Base-by-base conservation (phyloP, 2,888 invertebrate genomes). In the Cenopis cana region DNA sequence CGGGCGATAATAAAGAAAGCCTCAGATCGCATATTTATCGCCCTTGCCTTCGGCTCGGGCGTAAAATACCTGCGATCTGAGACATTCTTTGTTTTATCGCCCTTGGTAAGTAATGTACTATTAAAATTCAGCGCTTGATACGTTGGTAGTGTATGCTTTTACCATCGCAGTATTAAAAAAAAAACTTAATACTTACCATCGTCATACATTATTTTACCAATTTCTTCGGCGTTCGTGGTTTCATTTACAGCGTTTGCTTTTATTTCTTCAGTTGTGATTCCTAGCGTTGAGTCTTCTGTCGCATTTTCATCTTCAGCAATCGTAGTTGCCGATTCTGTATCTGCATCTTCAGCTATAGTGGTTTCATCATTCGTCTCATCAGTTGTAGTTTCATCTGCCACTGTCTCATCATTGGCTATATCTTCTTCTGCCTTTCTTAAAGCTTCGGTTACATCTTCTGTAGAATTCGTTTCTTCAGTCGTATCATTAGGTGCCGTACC, bases 261-360 rank as follows among this genome's bases (percentile, higher is more conserved):
- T 2, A n/a, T 24, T 55, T 8, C 18, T 9, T 24, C 54, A 20
- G 24, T 54, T 54, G 33, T 24, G 9, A 2, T 17, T n/a, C 29
- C 55, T 55, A 1, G n/a, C n/a, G 11, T 18, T 18, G 17, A 0
- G 90, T 91, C 0, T 69, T 49, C 69, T 0, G 71, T 73, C 1
- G 81, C 88, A 46, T 46, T 46, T 20, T 90, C 90, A 0, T 33
- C 6, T 65, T 88, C 87, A 2, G 60, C 46, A n/a, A n/a, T 46
- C 14, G 14, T 14, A 46, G 41, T 41, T 41, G n/a, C 46, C 5
- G 33, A 33, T 2, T 90, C 90, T 0, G 70, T 73, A 1, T 81
- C 88, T 18, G 89, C 90, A 0, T 33, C 6, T 66, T 88, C 87
- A 1, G 61, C 41, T 41, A 14, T 14, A 41, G 4, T 41, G 14